A percentile compares a stretch with the other conserved stretches of the same genome.
These are phyloP conservation scores for Crocodylus rhombifer DNA, from an alignment of 2,797 vertebrate genomes.

Conservation along the genomic window DNA sequence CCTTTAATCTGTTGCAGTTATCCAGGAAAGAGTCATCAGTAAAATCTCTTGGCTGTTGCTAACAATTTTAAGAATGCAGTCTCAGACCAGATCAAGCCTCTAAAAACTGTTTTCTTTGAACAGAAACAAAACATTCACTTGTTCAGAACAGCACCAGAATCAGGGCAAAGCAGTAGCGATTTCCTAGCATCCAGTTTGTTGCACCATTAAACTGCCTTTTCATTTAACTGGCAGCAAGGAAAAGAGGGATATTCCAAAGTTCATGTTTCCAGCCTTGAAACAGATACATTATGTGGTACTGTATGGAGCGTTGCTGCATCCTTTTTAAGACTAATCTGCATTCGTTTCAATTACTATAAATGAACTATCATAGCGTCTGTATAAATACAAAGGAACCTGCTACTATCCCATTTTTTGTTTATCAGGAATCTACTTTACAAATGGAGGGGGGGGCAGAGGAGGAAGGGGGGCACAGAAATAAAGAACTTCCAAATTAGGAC, in stretches of 20 bases:
- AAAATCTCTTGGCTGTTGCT: not conserved
- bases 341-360: conserved; percentile 43
- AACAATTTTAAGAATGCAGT: conserved; percentile 22
- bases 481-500: conserved; percentile 38
- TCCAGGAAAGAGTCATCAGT: not conserved
- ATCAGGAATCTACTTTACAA: not conserved
- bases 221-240: conserved; percentile 53
- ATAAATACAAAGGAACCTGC: conserved; percentile 29
- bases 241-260: conserved; percentile 8
- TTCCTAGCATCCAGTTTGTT: conserved; percentile 6
- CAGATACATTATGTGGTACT: not conserved
- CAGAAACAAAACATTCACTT: conserved; percentile 44
- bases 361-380: not conserved
- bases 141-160: conserved; percentile 24
- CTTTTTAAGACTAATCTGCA: conserved; percentile 15
- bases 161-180: conserved; percentile 5
- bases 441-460: conserved; percentile 25
- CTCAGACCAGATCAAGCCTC: conserved; percentile 39
- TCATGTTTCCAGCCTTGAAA: conserved; percentile 17
- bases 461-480: conserved; percentile 4
- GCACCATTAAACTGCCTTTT: not conserved
- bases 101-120: conserved; percentile 1
- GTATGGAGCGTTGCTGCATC: conserved; percentile 5
- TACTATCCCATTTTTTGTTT: conserved; percentile 27
- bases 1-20: not conserved